phyloP scores from a whole-genome alignment of 2,113 vertebrate genomes.

The Amphiprion ocellaris region DNA sequence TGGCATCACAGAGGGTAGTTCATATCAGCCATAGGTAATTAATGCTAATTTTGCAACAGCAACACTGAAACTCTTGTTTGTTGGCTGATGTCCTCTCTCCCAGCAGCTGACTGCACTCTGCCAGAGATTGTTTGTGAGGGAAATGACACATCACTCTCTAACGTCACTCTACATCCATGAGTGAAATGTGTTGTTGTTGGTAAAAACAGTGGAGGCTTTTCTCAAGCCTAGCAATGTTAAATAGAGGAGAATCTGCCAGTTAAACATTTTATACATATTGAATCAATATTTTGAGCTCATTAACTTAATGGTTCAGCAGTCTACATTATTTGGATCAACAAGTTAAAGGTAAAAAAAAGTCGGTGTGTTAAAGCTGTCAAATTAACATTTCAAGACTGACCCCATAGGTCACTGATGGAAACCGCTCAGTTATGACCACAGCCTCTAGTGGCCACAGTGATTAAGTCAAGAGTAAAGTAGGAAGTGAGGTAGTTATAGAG shows the following conservation, averaged over 20 bases:
- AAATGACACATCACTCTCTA: background rate
- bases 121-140: background rate
- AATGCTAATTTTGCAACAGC: background rate
- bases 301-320: background rate
- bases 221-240: background rate
- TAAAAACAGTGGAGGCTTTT: background rate
- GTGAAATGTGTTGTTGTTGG: background rate
- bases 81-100: background rate
- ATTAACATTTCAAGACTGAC: background rate
- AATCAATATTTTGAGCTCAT: background rate
- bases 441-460: no score
- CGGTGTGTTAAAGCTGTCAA: background rate
- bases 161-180: background rate
- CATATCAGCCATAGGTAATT: background rate
- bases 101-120: background rate
- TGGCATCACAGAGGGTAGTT: background rate
- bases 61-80: background rate
- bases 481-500: no score
- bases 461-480: no score
- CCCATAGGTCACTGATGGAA: background rate
- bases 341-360: background rate
- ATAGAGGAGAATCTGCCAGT: background rate
- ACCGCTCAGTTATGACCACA: background rate
- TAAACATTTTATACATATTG: background rate
- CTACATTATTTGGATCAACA: background rate